phyloP scores from a whole-genome alignment of 2,888 invertebrate species.

The Oscheius sp. region DNA sequence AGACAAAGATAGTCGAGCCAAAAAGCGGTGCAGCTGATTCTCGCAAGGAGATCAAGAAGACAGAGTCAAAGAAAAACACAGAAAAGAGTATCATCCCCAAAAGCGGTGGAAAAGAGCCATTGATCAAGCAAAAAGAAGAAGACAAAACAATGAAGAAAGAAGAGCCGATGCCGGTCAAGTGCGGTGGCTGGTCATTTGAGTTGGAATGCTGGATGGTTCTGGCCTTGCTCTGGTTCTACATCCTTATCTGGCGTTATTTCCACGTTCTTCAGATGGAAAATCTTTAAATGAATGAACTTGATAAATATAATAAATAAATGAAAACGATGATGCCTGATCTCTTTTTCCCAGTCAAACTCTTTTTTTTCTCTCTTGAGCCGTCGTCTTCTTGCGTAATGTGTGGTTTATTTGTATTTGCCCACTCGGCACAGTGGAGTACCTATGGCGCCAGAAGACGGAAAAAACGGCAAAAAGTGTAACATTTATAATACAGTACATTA shows the following conservation, averaged over 20 bases:
- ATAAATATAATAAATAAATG: too few relatives aligned
- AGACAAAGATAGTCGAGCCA: too few relatives aligned
- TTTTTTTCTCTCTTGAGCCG: not conserved
- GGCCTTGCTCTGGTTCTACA: not conserved
- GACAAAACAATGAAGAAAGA: not conserved
- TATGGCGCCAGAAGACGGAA: not conserved
- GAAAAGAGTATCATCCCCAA: not conserved
- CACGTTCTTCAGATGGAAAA: not conserved
- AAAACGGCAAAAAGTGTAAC: conserved; percentile 17
- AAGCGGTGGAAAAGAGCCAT: not conserved
- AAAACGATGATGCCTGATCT: not conserved
- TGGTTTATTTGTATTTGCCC: conserved; percentile 22
- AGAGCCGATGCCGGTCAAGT: too few relatives aligned
- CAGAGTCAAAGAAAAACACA: too few relatives aligned
- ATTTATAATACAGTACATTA: conserved; percentile 30
- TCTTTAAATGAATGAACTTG: not conserved
- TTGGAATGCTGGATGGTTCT: not conserved
- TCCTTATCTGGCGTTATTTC: not conserved
- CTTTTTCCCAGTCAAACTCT: not conserved
- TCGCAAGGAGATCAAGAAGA: too few relatives aligned
- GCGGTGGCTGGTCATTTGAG: not conserved
- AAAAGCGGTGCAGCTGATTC: too few relatives aligned
- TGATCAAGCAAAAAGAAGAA: not conserved
- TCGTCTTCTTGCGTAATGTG: conserved; percentile 22
- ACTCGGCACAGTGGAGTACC: conserved; percentile 10